Base-by-base conservation (phyloP, 2,888 invertebrate species). In the Nomada fabriciana region DNA sequence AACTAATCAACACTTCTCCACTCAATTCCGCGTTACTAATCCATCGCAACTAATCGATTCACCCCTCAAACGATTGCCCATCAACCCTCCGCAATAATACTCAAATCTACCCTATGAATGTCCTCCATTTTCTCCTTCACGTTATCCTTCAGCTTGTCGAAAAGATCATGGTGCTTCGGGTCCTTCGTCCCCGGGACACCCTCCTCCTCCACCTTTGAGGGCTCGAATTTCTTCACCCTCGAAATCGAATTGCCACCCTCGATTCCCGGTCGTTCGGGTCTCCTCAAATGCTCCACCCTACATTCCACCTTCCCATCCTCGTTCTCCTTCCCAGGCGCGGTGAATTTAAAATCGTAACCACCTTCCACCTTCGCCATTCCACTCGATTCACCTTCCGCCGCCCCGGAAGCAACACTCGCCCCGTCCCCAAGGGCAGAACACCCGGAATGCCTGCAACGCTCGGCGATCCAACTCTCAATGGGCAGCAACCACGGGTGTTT, bases 121-220 rank as follows among this genome's bases (percentile, higher is more conserved):
- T 94, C 94, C 87, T 96, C 96, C 61, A 95, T 94, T 83, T 95
- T 94, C 83, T 95, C 95, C 91, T 94, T 95, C 78, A 96, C 88
- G 60, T 90, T 91, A n/a, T 85, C 91, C 53, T 85, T 83, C 18
- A 89, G 50, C 47, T 83, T 88, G 18, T 89, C 88, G 13, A 89
- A 78, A n/a, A 88, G 60, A 59, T 83, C 86, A 1, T 73, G 67
- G 1, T 85, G 86, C 55, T 79, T 85, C 18, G 59, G 67, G 7
- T 88, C 88, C 55, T 80, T 88, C 42, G 75, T 18, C 20, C 78
- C 86, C 63, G 80, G 42, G n/a, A 80, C 15, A 1, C 29, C 80
- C 2, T 78, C 65, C 23, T 36, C 57, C 50, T 52, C 80, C 25
- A 25, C 4, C n/a, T 42, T 70, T 25, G 76, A 52, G 4, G 29